Base-by-base conservation (phyloP, 2,113 vertebrate genomes). In the Psilopsiagon aymara region DNA sequence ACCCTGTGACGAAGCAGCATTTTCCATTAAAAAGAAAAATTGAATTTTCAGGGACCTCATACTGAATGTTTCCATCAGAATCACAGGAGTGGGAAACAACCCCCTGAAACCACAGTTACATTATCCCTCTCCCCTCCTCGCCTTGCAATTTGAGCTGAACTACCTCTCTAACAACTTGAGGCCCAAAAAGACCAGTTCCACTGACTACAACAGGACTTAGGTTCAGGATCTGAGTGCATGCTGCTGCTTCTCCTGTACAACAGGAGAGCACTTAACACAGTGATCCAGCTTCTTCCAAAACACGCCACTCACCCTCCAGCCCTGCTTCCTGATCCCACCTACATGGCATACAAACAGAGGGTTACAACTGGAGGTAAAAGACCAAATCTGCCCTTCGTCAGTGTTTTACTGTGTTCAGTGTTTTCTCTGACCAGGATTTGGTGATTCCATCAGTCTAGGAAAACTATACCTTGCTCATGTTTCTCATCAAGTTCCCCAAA, bases 11-110 rank as follows among this genome's bases (percentile, higher is more conserved):
- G 39, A 71, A 86, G 57, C 73, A 73, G 76, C 57, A 27, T 53
- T 88, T 97, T 81, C 88, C 71, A 76, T 77, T 94, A 82, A 80
- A 95, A 89, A 93, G 70, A 63, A 88, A 63, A 92, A 77, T 2
- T 39, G 60, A 44, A 53, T 86, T 94, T 94, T 80, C 77, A 68
- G 49, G n/a, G 62, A 43, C 81, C 53, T 80, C 57, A 28, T 52
- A 47, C 39, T 64, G 39, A 89, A 84, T 27, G 63, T 68, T 93
- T 64, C 53, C 0, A 0, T 82, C 78, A 77, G 71, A 93, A 43
- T 84, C 70, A 77, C 24, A 17, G 76, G 35, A 27, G 29, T 70
- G 17, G 64, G 81, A 82, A 63, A 82, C n/a, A 55, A 77, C 43
- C 16, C 27, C 37, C n/a, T 86, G 73, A 84, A 87, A 86, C 77